Conservation (phyloP, 1,140 invertebrate species). For the Caerostris darwini region DNA sequence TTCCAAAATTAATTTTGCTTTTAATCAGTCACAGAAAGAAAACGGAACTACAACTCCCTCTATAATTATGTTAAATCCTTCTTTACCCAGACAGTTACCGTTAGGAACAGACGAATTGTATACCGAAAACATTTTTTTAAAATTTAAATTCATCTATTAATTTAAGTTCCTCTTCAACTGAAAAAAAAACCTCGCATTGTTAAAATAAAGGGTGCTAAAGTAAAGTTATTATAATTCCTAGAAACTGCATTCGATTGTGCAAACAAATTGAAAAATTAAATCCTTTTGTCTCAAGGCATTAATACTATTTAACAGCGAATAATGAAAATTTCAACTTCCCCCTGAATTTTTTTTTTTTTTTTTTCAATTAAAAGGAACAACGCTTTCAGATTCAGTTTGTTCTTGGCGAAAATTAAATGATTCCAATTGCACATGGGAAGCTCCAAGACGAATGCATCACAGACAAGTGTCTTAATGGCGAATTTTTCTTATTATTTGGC, state of each 20-base stretch:
- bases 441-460: neutral
- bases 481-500: slow-evolving; percentile 23
- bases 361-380: neutral
- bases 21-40: neutral
- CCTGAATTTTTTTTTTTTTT: neutral
- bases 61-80: neutral
- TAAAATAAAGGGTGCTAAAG: neutral
- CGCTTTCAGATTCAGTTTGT: slow-evolving; percentile 1
- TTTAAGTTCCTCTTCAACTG: neutral
- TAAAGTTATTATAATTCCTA: neutral
- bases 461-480: slow-evolving; percentile 10
- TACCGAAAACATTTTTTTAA: neutral
- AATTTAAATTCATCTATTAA: neutral
- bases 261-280: slow-evolving; percentile 21
- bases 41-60: neutral
- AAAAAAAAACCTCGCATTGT: neutral
- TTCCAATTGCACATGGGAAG: neutral
- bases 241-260: neutral
- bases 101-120: neutral
- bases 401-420: slow-evolving; percentile 38
- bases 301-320: neutral
- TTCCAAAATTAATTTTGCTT: neutral
- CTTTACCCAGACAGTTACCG: neutral
- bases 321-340: neutral
- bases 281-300: slow-evolving; percentile 12